A percentile compares a stretch with the other conserved stretches of the same genome.
Evolutionary conservation across 2,888 invertebrate genomes (phyloP).

Genomic region (Zaprionus lineosus): DNA sequence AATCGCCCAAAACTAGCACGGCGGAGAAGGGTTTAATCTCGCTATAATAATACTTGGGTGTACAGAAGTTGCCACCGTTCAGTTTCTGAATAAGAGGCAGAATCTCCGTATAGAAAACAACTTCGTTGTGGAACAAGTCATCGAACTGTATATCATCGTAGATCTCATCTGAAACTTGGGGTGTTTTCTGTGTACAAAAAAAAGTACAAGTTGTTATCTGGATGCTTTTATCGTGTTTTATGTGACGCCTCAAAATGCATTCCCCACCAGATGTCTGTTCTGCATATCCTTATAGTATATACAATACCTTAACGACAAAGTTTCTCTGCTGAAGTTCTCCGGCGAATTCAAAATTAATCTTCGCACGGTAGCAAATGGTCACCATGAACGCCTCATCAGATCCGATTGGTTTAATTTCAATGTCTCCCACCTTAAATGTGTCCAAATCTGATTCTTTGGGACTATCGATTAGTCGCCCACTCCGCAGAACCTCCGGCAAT

Average conservation of each 20-base stretch:
- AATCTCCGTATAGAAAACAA: slow-evolving; percentile 73
- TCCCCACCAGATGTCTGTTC: too few relatives aligned
- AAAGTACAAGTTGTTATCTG: background rate
- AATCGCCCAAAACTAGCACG: slow-evolving; percentile 77
- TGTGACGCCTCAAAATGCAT: too few relatives aligned
- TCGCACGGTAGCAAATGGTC: slow-evolving; percentile 74
- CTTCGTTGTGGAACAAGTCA: slow-evolving; percentile 79
- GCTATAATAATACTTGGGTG: slow-evolving; percentile 78
- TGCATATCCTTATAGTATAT: too few relatives aligned
- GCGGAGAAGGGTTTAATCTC: slow-evolving; percentile 64
- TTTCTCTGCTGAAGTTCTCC: slow-evolving; percentile 32
- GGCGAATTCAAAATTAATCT: slow-evolving; percentile 55
- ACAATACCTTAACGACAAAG: slow-evolving; percentile 78
- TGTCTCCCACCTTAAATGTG: slow-evolving; percentile 49
- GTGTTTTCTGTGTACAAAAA: slow-evolving; percentile 74
- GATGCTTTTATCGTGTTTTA: background rate
- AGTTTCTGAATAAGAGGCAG: slow-evolving; percentile 72
- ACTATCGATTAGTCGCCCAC: slow-evolving; percentile 44
- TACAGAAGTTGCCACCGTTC: slow-evolving; percentile 42
- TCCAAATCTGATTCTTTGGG: slow-evolving; percentile 21
- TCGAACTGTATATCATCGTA: slow-evolving; percentile 70
- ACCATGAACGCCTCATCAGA: slow-evolving; percentile 77
- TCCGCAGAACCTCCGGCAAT: slow-evolving; percentile 58
- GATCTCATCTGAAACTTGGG: slow-evolving; percentile 57
- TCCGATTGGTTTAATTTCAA: slow-evolving; percentile 62